Evolutionary conservation across 2,113 vertebrate genomes (phyloP).

Genomic region (Nerophis ophidion): DNA sequence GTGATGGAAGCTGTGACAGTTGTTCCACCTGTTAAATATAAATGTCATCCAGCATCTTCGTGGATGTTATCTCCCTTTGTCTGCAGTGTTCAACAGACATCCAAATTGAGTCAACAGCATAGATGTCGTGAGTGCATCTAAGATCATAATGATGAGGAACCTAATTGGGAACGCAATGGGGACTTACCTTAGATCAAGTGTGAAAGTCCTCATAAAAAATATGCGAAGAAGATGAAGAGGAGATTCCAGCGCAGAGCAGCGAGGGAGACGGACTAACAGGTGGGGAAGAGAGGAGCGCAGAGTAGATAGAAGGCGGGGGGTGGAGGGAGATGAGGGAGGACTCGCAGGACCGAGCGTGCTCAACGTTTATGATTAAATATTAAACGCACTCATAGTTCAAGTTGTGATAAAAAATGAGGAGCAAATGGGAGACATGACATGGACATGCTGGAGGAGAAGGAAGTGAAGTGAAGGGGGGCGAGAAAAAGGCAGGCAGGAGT

Average conservation of each 20-base stretch:
- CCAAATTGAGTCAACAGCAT: not conserved
- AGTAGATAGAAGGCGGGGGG: conserved; percentile 23
- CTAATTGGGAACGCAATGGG: conserved; percentile 6
- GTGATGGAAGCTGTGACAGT: conserved; percentile 15
- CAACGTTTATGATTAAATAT: conserved; percentile 47
- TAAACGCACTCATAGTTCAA: conserved; percentile 47
- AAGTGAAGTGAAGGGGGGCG: conserved; percentile 13
- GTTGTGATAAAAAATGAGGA: conserved; percentile 49
- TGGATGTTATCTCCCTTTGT: not conserved
- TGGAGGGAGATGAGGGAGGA: conserved; percentile 9
- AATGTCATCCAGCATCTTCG: not conserved
- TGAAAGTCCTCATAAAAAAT: conserved; percentile 67
- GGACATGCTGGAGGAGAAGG: conserved; percentile 26
- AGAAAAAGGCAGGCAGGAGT: conserved; percentile 32
- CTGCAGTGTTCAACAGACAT: not conserved
- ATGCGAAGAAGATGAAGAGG: conserved; percentile 14
- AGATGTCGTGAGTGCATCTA: not conserved
- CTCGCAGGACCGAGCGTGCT: conserved; percentile 6
- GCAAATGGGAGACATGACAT: conserved; percentile 32
- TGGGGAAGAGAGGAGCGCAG: conserved; percentile 49
- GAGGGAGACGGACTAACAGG: conserved; percentile 66
- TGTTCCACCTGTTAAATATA: conserved; percentile 37
- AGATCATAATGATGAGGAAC: not conserved
- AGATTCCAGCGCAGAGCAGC: conserved; percentile 49
- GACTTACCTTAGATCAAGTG: conserved; percentile 57